Conservation (phyloP, 2,888 invertebrate species). For the Oxytorus armatus region DNA sequence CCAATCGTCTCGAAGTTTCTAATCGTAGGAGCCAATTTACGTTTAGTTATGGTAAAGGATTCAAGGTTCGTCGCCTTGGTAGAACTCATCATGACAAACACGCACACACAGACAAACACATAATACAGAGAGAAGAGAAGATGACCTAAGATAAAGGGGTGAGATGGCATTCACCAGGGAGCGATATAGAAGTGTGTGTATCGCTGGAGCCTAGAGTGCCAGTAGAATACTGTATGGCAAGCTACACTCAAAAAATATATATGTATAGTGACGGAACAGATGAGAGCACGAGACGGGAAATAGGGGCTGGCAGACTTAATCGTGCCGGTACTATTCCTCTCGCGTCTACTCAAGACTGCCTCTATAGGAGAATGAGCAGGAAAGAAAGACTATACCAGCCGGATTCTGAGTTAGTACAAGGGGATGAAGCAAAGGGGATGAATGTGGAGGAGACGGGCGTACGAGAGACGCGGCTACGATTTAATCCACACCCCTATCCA, state of each 20-base stretch:
- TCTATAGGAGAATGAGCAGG: slow-evolving; percentile 27
- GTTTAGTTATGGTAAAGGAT: not conserved
- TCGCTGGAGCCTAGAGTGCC: slow-evolving; percentile 31
- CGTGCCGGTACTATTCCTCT: slow-evolving; percentile 73
- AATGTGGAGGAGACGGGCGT: slow-evolving; percentile 31
- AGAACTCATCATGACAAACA: slow-evolving; percentile 31
- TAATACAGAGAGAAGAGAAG: slow-evolving; percentile 16
- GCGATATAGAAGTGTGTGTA: slow-evolving; percentile 52
- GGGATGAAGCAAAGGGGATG: slow-evolving; percentile 43
- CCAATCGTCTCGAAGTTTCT: slow-evolving; percentile 31
- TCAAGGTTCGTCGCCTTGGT: slow-evolving; percentile 13
- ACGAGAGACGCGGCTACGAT: slow-evolving; percentile 55
- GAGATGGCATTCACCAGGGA: slow-evolving; percentile 40
- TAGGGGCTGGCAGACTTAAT: slow-evolving; percentile 73
- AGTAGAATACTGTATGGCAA: slow-evolving; percentile 33
- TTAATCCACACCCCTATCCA: slow-evolving; percentile 64
- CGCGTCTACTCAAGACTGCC: slow-evolving; percentile 69
- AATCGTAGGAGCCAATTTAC: slow-evolving; percentile 18
- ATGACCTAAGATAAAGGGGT: slow-evolving; percentile 1
- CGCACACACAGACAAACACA: slow-evolving; percentile 6
- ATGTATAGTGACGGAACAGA: slow-evolving; percentile 30
- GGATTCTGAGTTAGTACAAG: slow-evolving; percentile 3
- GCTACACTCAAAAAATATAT: not conserved
- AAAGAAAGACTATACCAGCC: slow-evolving; percentile 36
- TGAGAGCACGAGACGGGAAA: slow-evolving; percentile 58